Conservation (phyloP, 2,888 invertebrate species). For the Malthinus seriepunctatus region DNA sequence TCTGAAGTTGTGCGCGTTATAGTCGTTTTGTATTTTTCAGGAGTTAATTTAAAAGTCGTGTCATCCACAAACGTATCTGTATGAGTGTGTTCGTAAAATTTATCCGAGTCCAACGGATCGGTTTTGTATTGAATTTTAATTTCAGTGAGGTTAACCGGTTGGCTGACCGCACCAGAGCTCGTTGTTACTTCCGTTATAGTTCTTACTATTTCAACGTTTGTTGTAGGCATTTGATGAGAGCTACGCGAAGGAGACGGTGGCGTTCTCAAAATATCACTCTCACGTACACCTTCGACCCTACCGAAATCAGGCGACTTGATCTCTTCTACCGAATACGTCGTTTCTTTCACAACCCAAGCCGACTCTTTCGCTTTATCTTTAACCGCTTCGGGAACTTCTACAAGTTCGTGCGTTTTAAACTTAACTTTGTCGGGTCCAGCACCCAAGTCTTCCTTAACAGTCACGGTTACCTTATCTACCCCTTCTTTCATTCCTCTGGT, state of each 20-base stretch:
- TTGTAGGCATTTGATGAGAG: neutral
- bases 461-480: neutral
- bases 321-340: neutral
- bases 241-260: neutral
- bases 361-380: slow-evolving; percentile 3
- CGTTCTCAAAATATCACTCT: neutral
- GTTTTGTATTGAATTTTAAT: slow-evolving; percentile 1
- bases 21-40: slow-evolving; percentile 3
- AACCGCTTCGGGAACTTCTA: neutral
- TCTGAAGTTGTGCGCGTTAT: slow-evolving; percentile 23
- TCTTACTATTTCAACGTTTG: neutral
- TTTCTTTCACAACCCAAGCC: neutral
- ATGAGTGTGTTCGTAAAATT: neutral
- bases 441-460: neutral
- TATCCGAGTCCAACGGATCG: too few species aligned
- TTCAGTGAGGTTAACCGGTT: neutral
- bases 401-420: neutral
- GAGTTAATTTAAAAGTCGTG: neutral
- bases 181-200: neutral
- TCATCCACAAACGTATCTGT: neutral
- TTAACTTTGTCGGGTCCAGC: neutral
- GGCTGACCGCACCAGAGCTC: too few species aligned
- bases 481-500: too few species aligned
- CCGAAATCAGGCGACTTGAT: slow-evolving; percentile 1
- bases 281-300: neutral